Evolutionary conservation across 2,113 vertebrate species (phyloP), one percentile per base, ranked within the genome.

Genomic region (Cranoglanis bouderius): DNA sequence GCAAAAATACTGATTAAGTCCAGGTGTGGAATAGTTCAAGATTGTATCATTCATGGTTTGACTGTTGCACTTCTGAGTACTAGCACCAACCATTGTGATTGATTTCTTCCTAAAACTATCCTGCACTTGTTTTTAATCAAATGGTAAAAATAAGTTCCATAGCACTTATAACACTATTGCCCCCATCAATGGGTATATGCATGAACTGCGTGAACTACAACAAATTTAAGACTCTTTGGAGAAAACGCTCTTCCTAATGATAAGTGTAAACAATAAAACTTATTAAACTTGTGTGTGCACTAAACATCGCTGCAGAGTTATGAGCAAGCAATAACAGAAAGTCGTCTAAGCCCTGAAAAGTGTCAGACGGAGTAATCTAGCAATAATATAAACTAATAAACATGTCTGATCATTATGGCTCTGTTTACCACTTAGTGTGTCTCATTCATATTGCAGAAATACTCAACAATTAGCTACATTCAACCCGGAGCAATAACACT

Each of bases 401-500:
- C 46, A 82, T n/a, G 63, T 82, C 87, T 72, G 49, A 32, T 57
- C 35, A 88, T 90, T 88, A 77, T 49, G 40, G 40, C 87, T 38
- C 14, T 86, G 84, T 89, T 88, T 83, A 88, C 78, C 70, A 67
- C 84, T n/a, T 43, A 35, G n/a, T 51, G 72, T 18, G 63, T 67
- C 86, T 72, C 46, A 40, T 29, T 70, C 26, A 72, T 53, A 81
- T 40, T 49, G 29, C 43, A 70, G 49, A 81, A 55, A 32, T 26
- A 72, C 49, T 88, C 35, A 7, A 14, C 46, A 29, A 61, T 90
- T 82, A 85, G 74, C 75, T 65, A 18, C 53, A 78, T 84, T 84
- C 87, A 90, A 67, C 72, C 65, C 78, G 51, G 59, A 84, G 72
- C 90, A 86, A 43, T 83, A 84, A 86, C 85, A 77, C 78, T 53